Base-by-base conservation (phyloP, 2,113 vertebrate species). In the Mesitornis unicolor region DNA sequence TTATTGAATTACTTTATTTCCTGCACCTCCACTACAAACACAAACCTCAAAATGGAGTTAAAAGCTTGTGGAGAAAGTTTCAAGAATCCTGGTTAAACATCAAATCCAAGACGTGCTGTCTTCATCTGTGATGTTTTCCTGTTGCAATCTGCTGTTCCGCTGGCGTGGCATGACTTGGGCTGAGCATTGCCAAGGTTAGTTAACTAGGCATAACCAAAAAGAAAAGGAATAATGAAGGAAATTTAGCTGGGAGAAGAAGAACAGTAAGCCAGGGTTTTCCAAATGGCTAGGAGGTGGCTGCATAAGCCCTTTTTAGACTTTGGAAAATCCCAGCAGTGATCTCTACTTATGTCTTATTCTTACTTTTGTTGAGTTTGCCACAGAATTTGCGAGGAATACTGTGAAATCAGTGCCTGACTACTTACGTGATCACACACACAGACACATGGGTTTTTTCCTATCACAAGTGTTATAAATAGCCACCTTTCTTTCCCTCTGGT, bases 1-100 rank as follows among this genome's bases (percentile, higher is more conserved):
- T 86, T 77, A 48, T 50, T 64, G 94, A 98, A 97, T 97, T 89
- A 96, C 93, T 96, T 64, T 82, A 67, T 96, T 97, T 94, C 68
- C 76, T 54, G 48, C 68, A 45, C 75, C 59, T 83, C 56, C 26
- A 10, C 67, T 63, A 31, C 54, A 73, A 88, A 77, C 38, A 83
- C 81, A 92, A 93, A 90, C 94, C 93, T 91, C 89, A 95, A 59
- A 79, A 91, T 79, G 90, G 74, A 89, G 54, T 51, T 65, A 38
- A 82, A 98, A 91, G 76, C 69, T 60, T 26, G 29, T 35, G 86
- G 88, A 80, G 65, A 91, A 94, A 87, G 69, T 75, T 71, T 82
- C 4, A 43, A 21, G 57, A 87, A 82, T 91, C 85, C 86, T 48
- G 48, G 85, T 82, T 95, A 61, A 82, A 50, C 51, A 93, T 82